Percentiles rank a stretch among this genome's conserved stretches.
phyloP scores from a whole-genome alignment of 2,113 vertebrate species.

The western clawed frog (Xenopus tropicalis) region DNA sequence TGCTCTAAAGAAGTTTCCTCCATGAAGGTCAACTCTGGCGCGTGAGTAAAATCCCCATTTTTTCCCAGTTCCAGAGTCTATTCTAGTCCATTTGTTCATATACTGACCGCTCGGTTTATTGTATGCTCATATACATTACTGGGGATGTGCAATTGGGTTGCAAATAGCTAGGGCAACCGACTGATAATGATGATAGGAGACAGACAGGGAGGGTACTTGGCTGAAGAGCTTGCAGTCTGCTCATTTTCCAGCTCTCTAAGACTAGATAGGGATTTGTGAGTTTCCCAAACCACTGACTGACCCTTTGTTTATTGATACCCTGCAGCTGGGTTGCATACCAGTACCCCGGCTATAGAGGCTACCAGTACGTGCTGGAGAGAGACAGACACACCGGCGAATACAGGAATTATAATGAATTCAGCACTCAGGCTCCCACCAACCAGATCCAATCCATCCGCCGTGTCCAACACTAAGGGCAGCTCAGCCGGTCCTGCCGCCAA shows the following conservation, averaged over 20 bases:
- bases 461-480: constrained; percentile 82
- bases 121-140: no score
- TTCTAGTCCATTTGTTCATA: no score
- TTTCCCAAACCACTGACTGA: no score
- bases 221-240: no score
- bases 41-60: constrained; percentile 72
- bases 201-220: no score
- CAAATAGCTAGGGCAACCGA: no score
- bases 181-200: neutral
- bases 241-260: no score
- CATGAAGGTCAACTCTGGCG: constrained; percentile 89
- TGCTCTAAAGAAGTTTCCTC: constrained; percentile 90
- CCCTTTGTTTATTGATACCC: constrained; percentile 2
- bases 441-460: constrained; percentile 96
- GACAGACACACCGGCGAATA: constrained; percentile 90
- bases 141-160: no score
- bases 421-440: constrained; percentile 92
- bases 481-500: no score
- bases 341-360: constrained; percentile 94
- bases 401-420: constrained; percentile 87
- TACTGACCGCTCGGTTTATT: no score
- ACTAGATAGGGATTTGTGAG: no score
- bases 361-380: constrained; percentile 92
- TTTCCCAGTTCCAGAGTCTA: no score
- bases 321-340: constrained; percentile 93